Evolutionary conservation across 2,888 invertebrate genomes (phyloP), one percentile per base, ranked within the genome.

Genomic region (Bhutanitis thaidina): DNA sequence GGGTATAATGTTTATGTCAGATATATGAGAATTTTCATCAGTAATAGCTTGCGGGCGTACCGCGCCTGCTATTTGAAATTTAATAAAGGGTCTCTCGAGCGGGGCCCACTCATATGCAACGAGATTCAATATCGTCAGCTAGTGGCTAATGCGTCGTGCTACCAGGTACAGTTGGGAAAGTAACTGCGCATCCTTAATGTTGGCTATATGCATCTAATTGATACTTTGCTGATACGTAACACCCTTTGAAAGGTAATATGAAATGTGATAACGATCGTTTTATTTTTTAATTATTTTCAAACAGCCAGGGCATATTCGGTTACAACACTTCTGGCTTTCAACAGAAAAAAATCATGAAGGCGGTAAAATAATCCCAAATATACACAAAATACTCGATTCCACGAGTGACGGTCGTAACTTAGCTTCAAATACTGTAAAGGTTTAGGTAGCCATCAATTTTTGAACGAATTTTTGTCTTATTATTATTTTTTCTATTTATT

Each of bases 371-470:
- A 53, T 45, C 55, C 60, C 55, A 55, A 60, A 63, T 57, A 58
- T 48, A 59, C 50, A 62, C 43, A 49, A 53, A 64, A 62, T 65
- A 62, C 65, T 52, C 59, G 53, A 57, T 62, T 59, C 68, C 67
- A 68, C 64, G 64, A 69, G 67, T 52, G 60, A 62, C 51, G 56
- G 57, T 60, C 63, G 62, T 67, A 74, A 74, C 65, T 29, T 32
- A 40, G 8, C 2, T 16, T 39, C 13, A 35, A 41, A 36, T 27
- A 27, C 27, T 20, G 8, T 27, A 27, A 3, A 8, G 27, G 27
- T 27, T 8, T 27, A 27, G 7, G 7, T 27, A 27, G 27, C 27
- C 27, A 7, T 8, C 7, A 27, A 27, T 27, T 7, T 27, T 30
- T 30, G 10, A 0, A n/a, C 4, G 3, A n/a, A 30, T 29, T 29